phyloP scores from a whole-genome alignment of 1,140 invertebrate genomes.

The Anoplolepis gracilipes region DNA sequence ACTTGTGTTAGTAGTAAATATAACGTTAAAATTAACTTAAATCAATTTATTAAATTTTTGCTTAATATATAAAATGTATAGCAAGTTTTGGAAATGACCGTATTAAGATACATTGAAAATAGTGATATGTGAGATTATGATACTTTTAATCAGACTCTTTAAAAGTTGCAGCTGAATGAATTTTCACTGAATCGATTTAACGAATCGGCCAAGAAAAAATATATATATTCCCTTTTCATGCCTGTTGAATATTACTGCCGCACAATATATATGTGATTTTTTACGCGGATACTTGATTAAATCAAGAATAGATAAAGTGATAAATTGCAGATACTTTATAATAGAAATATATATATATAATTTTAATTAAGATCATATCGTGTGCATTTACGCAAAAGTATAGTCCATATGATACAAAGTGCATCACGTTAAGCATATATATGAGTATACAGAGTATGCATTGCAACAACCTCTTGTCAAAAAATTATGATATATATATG shows the following conservation, averaged over 20 bases:
- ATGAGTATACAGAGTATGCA: neutral
- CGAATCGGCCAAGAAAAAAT: neutral
- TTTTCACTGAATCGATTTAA: neutral
- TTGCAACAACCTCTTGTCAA: conserved; percentile 25
- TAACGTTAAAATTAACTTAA: conserved; percentile 6
- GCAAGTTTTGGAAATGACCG: neutral
- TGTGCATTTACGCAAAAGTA: conserved; percentile 18
- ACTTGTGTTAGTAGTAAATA: neutral
- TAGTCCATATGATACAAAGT: neutral
- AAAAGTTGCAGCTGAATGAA: neutral
- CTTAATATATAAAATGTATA: conserved; percentile 13
- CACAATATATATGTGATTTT: conserved; percentile 16
- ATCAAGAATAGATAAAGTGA: neutral
- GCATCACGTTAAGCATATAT: neutral
- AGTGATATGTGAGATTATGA: neutral
- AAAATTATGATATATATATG: neutral
- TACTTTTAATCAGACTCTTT: neutral
- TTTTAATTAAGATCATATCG: conserved; percentile 13
- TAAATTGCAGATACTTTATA: neutral
- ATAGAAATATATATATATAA: neutral
- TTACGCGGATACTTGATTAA: conserved; percentile 4
- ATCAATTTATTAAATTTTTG: neutral
- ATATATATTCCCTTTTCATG: neutral
- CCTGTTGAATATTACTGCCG: conserved; percentile 29
- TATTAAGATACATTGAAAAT: neutral